Evolutionary conservation across 1,140 invertebrate genomes (phyloP).

Genomic region (Caenorhabditis tropicalis): DNA sequence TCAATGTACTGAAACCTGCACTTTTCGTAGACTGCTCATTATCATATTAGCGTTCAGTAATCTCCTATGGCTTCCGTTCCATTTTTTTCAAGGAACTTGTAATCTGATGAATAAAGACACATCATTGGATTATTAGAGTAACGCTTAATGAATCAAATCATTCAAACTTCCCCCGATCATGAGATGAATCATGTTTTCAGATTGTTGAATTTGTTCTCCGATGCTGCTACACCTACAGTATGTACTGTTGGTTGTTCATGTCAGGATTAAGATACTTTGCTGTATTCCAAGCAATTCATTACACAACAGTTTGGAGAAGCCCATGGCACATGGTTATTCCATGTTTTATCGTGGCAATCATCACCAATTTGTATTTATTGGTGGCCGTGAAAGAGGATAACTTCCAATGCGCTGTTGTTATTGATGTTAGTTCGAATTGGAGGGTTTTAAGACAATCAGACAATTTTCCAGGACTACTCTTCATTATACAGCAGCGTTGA

Average conservation of each 20-base stretch:
- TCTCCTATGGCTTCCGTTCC: background rate
- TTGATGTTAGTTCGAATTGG: background rate
- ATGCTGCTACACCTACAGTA: slow-evolving; percentile 42
- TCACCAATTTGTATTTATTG: background rate
- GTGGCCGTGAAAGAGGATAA: slow-evolving; percentile 14
- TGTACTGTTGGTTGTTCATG: slow-evolving; percentile 56
- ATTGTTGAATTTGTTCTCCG: slow-evolving; percentile 1
- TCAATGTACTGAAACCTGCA: background rate
- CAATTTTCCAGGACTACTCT: background rate
- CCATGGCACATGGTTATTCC: background rate
- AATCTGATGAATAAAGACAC: background rate
- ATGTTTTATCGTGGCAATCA: background rate
- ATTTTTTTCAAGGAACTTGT: background rate
- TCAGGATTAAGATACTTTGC: slow-evolving; percentile 50
- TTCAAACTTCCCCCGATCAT: no score
- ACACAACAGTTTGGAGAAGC: background rate
- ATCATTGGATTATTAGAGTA: background rate
- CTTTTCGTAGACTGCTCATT: background rate
- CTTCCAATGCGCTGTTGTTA: background rate
- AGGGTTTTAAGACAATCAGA: background rate
- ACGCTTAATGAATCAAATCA: no score
- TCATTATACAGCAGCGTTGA: slow-evolving; percentile 43
- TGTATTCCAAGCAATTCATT: background rate
- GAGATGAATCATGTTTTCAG: background rate
- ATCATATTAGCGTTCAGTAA: background rate